Base-by-base conservation (phyloP, 2,888 invertebrate species). In the Ophioninae sp. region DNA sequence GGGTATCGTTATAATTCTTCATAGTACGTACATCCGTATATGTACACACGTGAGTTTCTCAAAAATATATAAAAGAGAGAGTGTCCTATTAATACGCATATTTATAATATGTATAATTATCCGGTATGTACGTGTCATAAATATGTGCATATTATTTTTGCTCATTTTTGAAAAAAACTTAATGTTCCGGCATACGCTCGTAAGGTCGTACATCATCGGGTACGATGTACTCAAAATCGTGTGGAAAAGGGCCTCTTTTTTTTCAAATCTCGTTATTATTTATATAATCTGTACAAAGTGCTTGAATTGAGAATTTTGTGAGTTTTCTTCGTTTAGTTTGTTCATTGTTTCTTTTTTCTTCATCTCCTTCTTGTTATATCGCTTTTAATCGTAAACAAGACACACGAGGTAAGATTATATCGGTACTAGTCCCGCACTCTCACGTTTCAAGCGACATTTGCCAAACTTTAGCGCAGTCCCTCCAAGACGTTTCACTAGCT, bases 1-100 rank as follows among this genome's bases (percentile, higher is more conserved):
- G 89, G 91, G 90, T 91, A 89, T 90, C 75, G 84, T 81, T 78
- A 67, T 83, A 82, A 80, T 80, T 83, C 83, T 79, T 56, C 77
- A 85, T 82, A 85, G 85, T 85, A 90, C 89, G 88, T 90, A 89
- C 87, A 88, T 89, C 86, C 88, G 89, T 90, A 90, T 92, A 91
- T 91, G 89, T 90, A 91, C 89, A 92, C 90, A 91, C 90, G 91
- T 91, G 90, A 92, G 89, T 91, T 91, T 92, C 91, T 91, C 91
- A 92, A 92, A 92, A 92, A 92, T 92, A 92, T 92, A 92, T 92
- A 92, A 92, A 92, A 92, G 92, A 91, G 89, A 90, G 89, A 89
- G 90, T 89, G 87, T 88, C 87, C 64, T 87, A 88, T 89, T 85
- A 87, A 88, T 87, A 88, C 85, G 86, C 85, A 87, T 83, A 87